Base-by-base conservation (phyloP, 2,888 invertebrate species). In the Nycteola revayana region DNA sequence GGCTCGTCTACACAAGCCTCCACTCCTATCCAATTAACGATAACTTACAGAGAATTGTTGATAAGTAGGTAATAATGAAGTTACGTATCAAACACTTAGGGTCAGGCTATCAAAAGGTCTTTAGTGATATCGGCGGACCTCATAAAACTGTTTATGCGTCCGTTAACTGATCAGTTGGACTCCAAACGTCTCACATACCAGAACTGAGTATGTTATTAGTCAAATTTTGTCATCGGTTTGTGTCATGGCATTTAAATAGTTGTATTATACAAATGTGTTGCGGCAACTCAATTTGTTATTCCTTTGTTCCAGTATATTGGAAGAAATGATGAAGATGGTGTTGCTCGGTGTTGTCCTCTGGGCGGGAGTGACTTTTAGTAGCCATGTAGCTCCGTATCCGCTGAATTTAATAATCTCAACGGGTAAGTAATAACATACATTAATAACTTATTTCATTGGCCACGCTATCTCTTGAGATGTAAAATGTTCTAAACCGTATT, bases 241-340 rank as follows among this genome's bases (percentile, higher is more conserved):
- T 76, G 28, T 30, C 41, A 47, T 42, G 38, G 27, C 47, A 48
- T 54, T 49, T 49, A 59, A 66, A 61, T 61, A 31, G 41, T 32
- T 28, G 42, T 51, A 63, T 57, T 66, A 60, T 66, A 60, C 42
- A 48, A 53, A 59, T 45, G 27, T 27, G 32, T 29, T 30, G 49
- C 37, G 34, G 45, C 38, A 33, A 32, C 27, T 44, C 37, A 42
- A 28, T 27, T 20, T 35, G 26, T 17, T 41, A 45, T 35, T 32
- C 14, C 25, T 54, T 77, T 75, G 66, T 81, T 87, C 45, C 75
- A 89, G 89, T 63, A 77, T 89, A 66, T 66, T 88, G 57, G 89
- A 89, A 66, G 89, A 89, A 80, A 82, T 87, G 73, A 80, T 70
- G 75, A 89, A 85, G 75, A 75, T 85, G 76, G 68, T 85, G 37